Evolutionary conservation across 2,797 vertebrate species (phyloP).

Genomic region (Masticophis lateralis): DNA sequence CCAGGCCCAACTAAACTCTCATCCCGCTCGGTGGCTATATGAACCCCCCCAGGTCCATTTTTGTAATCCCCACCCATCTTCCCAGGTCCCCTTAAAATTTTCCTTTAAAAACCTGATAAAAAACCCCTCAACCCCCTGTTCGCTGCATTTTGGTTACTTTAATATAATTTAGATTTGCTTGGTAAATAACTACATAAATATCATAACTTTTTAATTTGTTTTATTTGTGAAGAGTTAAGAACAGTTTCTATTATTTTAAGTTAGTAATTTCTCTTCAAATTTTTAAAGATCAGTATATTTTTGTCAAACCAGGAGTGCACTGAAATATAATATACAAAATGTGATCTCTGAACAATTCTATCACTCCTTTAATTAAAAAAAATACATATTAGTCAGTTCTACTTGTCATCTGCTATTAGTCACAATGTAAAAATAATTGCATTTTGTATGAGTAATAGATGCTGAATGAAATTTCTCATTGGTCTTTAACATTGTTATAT

Average conservation of each 20-base stretch:
- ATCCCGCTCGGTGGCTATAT: too few relatives aligned
- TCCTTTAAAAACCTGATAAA: too few relatives aligned
- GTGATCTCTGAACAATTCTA: neutral
- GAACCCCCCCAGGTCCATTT: too few relatives aligned
- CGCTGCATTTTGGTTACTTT: neutral
- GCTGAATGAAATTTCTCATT: conserved; percentile 2
- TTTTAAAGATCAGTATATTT: neutral
- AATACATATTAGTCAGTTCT: neutral
- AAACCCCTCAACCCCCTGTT: too few relatives aligned
- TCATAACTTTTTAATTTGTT: neutral
- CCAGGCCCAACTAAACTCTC: too few relatives aligned
- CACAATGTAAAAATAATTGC: conserved; percentile 14
- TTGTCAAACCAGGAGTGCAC: neutral
- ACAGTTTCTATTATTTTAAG: neutral
- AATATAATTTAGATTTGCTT: neutral
- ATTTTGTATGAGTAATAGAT: neutral
- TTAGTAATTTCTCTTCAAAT: neutral
- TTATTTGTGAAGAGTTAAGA: neutral
- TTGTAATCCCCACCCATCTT: too few relatives aligned
- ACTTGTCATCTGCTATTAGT: neutral
- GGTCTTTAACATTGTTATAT: neutral
- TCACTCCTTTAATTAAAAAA: neutral
- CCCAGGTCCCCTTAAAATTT: too few relatives aligned
- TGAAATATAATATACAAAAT: neutral
- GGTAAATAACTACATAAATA: neutral